phyloP scores from a whole-genome alignment of 2,888 invertebrate species.

The Fragum whitleyi region DNA sequence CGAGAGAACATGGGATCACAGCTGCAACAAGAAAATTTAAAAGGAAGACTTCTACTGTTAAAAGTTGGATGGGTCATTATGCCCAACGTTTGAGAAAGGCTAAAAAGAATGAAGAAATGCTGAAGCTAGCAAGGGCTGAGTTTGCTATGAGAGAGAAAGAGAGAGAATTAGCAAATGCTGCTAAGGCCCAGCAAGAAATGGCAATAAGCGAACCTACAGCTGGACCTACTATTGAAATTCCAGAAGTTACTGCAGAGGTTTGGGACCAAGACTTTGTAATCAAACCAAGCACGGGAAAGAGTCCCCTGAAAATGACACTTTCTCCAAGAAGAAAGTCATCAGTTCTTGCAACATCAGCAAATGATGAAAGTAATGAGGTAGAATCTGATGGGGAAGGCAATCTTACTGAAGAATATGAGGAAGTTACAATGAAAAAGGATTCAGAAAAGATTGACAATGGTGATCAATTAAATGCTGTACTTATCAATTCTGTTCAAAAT shows the following conservation, averaged over 20 bases:
- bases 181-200: constrained; percentile 29
- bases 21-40: constrained; percentile 58
- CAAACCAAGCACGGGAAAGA: constrained; percentile 48
- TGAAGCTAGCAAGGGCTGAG: constrained; percentile 38
- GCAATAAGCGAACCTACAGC: constrained; percentile 33
- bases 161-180: background rate
- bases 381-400: constrained; percentile 55
- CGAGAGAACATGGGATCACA: constrained; percentile 60
- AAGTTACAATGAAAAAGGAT: constrained; percentile 34
- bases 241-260: constrained; percentile 33
- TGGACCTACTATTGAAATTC: constrained; percentile 7
- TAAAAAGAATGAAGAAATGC: constrained; percentile 40
- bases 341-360: constrained; percentile 18
- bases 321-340: constrained; percentile 59
- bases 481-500: background rate
- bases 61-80: constrained; percentile 50
- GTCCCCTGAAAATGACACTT: constrained; percentile 60
- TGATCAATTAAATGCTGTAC: background rate
- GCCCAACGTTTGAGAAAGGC: constrained; percentile 40
- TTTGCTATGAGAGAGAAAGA: constrained; percentile 2
- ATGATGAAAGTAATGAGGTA: constrained; percentile 54
- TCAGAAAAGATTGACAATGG: background rate
- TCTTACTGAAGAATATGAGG: constrained; percentile 48
- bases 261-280: constrained; percentile 63
- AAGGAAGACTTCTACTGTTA: constrained; percentile 51